These are phyloP conservation scores for Protonemura montana DNA, from an alignment of 2,888 invertebrate species.

Conservation along the genomic window DNA sequence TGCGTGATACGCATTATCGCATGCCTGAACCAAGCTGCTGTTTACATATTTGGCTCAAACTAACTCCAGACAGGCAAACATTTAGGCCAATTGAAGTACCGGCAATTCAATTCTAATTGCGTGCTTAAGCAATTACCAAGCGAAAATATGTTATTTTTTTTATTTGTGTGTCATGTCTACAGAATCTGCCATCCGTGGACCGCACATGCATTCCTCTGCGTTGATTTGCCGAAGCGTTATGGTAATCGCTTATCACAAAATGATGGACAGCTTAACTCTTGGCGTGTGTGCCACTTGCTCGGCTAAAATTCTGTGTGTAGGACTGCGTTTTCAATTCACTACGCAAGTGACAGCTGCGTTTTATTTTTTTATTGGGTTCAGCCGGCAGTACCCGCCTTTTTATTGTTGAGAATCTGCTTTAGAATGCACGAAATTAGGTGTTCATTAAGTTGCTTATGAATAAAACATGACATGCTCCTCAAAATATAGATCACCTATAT, in stretches of 20 bases:
- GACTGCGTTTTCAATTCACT: not conserved
- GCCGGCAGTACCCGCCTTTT: too few species aligned
- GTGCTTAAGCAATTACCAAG: not conserved
- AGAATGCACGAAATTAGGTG: too few species aligned
- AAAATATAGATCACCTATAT: too few species aligned
- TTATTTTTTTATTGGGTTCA: too few species aligned
- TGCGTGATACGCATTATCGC: too few species aligned
- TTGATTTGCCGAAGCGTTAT: not conserved
- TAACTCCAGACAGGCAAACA: not conserved
- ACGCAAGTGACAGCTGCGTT: not conserved
- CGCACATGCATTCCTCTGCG: not conserved
- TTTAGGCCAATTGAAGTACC: not conserved
- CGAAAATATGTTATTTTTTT: not conserved
- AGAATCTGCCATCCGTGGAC: not conserved
- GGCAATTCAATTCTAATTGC: not conserved
- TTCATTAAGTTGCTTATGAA: too few species aligned
- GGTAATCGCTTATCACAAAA: not conserved
- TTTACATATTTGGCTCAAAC: too few species aligned
- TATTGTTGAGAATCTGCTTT: too few species aligned
- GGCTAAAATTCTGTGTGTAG: not conserved
- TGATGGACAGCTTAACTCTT: not conserved
- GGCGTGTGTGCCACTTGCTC: not conserved
- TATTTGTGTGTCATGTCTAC: not conserved
- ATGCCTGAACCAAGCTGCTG: too few species aligned
- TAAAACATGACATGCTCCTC: too few species aligned